Conservation (phyloP, 2,797 vertebrate species). For the Typhlichthys eigenmanni region DNA sequence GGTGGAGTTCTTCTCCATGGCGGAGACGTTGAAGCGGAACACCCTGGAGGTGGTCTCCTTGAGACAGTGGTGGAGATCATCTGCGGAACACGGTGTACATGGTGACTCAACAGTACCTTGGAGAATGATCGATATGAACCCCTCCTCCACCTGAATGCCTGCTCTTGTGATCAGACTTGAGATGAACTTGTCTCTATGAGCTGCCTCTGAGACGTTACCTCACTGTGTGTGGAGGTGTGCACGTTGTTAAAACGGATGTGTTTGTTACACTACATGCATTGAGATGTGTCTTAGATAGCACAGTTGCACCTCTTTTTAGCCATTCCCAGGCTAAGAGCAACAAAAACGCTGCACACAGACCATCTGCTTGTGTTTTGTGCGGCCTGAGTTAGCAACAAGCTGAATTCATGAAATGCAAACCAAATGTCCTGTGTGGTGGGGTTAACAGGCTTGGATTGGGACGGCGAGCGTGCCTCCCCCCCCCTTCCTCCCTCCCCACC, state of each 20-base stretch:
- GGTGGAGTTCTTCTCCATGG: conserved; percentile 94
- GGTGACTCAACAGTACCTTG: conserved; percentile 39
- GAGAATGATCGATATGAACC: conserved; percentile 23
- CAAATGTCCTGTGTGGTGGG: conserved; percentile 74
- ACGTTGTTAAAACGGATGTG: conserved; percentile 42
- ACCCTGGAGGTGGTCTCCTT: conserved; percentile 92
- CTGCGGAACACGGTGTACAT: conserved; percentile 74
- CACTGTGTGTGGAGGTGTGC: conserved; percentile 49
- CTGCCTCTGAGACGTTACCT: conserved; percentile 42
- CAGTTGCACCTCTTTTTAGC: conserved; percentile 44
- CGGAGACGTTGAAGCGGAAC: conserved; percentile 94
- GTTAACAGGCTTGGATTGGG: conserved; percentile 47
- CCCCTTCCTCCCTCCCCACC: conserved; percentile 3
- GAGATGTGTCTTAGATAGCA: conserved; percentile 43
- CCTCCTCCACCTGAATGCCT: neutral
- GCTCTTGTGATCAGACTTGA: conserved; percentile 14
- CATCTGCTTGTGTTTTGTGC: conserved; percentile 74
- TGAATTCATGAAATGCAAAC: conserved; percentile 79
- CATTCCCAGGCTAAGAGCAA: conserved; percentile 37
- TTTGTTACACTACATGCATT: conserved; percentile 24
- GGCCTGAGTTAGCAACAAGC: conserved; percentile 74
- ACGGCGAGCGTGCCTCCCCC: conserved; percentile 40
- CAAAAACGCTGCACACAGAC: conserved; percentile 51
- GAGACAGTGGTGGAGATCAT: conserved; percentile 87
- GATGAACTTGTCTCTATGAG: conserved; percentile 32